Base-by-base conservation (phyloP, 2,888 invertebrate genomes). In the Mayetiola destructor region DNA sequence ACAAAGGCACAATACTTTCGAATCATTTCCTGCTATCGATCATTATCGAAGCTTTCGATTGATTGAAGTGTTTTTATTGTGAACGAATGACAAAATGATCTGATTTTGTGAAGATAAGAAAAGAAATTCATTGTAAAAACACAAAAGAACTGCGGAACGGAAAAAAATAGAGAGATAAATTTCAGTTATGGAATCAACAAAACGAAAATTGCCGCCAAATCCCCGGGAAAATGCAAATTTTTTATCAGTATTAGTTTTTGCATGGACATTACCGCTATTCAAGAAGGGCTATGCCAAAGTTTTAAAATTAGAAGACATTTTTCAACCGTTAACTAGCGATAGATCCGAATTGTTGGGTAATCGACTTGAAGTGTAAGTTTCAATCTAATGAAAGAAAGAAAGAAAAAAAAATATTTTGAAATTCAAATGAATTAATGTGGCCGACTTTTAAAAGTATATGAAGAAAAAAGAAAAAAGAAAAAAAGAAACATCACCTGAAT, bases 211-310 rank as follows among this genome's bases (percentile, higher is more conserved):
- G 20, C 55, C 58, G 37, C 56, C 59, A 9, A 75, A 77, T 68
- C 77, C 76, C 1, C 65, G 75, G 37, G 75, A 72, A 57, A 68
- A 65, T 36, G 73, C 76, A 14, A 75, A 72, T 61, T 57, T 69
- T 2, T 23, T 77, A 10, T 76, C 76, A 2, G 65, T 73, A 9
- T 62, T 76, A 30, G 65, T 73, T 23, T 76, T 75, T 68, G 73
- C 76, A 67, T 79, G 79, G 79, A 72, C 77, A 1, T 65, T 75
- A 60, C 39, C 39, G 12, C 70, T 68, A 12, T 78, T 79, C 64
- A 16, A 70, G 61, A 72, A 69, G 59, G 78, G 78, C 2, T 71
- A 71, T 59, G 70, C 63, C 27, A 74, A 74, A 59, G 68, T 74
- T 56, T 64, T 79, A 56, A 72, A 70, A 52, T 63, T 72, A 5